These are phyloP conservation scores for Diorhabda carinulata DNA, from an alignment of 1,140 invertebrate species.

Conservation along the genomic window DNA sequence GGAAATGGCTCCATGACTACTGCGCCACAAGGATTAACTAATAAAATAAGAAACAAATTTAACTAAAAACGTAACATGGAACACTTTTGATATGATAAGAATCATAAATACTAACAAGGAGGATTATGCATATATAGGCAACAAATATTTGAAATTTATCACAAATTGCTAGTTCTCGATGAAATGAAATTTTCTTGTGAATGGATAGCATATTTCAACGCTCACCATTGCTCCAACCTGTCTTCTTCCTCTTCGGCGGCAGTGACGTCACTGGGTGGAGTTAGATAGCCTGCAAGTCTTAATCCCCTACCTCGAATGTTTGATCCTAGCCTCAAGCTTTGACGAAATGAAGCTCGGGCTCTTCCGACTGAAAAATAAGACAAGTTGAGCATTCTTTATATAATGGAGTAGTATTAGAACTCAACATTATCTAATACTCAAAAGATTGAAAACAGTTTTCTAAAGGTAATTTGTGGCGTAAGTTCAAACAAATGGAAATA, in stretches of 20 bases:
- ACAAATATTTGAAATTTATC: not conserved
- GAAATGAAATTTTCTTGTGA: not conserved
- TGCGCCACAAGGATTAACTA: too few species aligned
- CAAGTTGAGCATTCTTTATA: too few species aligned
- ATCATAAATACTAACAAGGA: too few species aligned
- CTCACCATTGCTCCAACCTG: slow-evolving; percentile 56
- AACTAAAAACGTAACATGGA: too few species aligned
- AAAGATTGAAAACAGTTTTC: too few species aligned
- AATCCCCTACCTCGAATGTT: slow-evolving; percentile 44
- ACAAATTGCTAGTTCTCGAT: not conserved
- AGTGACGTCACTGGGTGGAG: slow-evolving; percentile 48
- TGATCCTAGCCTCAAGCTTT: slow-evolving; percentile 46
- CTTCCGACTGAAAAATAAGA: slow-evolving; percentile 57
- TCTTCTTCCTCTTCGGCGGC: slow-evolving; percentile 52
- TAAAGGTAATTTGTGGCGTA: too few species aligned
- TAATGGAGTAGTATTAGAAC: too few species aligned
- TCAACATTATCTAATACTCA: too few species aligned
- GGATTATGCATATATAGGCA: not conserved
- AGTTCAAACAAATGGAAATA: too few species aligned
- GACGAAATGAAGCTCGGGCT: slow-evolving; percentile 63
- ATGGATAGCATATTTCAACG: slow-evolving; percentile 1
- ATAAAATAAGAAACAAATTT: too few species aligned
- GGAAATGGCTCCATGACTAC: too few species aligned
- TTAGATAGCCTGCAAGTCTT: slow-evolving; percentile 48
- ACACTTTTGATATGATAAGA: too few species aligned